phyloP scores from a whole-genome alignment of 2,797 vertebrate genomes.

The Gorsachius magnificus region DNA sequence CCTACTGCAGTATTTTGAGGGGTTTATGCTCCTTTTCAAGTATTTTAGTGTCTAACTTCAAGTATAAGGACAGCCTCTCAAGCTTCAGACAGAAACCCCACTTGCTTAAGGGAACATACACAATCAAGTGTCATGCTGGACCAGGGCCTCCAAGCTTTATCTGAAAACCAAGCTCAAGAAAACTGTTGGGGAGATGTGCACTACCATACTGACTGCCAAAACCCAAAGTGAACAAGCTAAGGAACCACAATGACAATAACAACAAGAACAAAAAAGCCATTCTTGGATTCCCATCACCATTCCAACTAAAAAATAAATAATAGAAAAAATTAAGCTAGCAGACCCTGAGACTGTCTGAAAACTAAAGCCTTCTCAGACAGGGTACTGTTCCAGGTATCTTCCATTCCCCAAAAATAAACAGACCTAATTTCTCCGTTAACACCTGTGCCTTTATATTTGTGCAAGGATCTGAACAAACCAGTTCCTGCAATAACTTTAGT shows the following conservation, averaged over 20 bases:
- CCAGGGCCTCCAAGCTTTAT: not conserved
- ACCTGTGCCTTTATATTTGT: not conserved
- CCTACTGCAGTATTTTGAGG: not conserved
- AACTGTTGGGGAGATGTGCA: not conserved
- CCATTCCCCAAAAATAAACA: not conserved
- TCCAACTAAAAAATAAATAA: not conserved
- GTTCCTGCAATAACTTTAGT: not conserved
- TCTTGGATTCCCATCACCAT: not conserved
- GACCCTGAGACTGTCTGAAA: not conserved
- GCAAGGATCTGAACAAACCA: not conserved
- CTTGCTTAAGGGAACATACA: not conserved
- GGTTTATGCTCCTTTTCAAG: not conserved
- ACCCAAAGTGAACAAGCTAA: not conserved
- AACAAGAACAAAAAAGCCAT: not conserved
- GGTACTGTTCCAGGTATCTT: not conserved
- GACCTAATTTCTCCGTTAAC: not conserved
- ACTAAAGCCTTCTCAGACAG: not conserved
- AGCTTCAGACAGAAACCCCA: not conserved
- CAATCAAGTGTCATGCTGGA: not conserved
- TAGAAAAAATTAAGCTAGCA: not conserved
- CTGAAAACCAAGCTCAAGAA: not conserved
- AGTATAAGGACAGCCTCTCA: not conserved
- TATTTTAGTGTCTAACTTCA: not conserved
- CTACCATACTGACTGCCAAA: not conserved
- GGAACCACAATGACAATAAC: not conserved